Evolutionary conservation across 92 coral and sea anemone genomes (phyloP), one percentile per base, ranked within the genome.

Genomic region (Palythoa grandis): DNA sequence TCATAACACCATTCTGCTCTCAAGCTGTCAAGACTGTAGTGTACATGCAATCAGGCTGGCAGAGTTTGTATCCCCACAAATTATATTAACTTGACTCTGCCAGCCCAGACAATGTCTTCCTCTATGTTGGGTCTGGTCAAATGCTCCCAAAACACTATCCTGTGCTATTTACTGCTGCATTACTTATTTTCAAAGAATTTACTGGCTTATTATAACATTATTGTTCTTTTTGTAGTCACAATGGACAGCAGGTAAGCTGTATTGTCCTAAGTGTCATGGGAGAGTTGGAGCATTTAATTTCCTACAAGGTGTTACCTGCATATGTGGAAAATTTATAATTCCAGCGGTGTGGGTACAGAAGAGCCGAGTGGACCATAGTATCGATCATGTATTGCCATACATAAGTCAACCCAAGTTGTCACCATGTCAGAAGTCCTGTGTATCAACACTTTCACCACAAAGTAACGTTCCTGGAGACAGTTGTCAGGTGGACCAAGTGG

Each of bases 341-440:
- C 98, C 98, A 13, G 98, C 96, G 20, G 89, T 96, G 37, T 96
- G 98, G 98, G 89, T 96, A 65, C 98, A 96, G 83, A 92, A 91
- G 70, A 89, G 94, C 66, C 85, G 93, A 91, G 98, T 96, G 17
- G 98, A 96, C 70, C 88, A 86, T 63, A 88, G 13, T 48, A 43
- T 83, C 29, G 23, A 23, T 17, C 53, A 67, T 10, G 15, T 12
- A 43, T 43, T 67, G 74, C 74, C 85, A 7, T 80, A 80, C 11
- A 14, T 80, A 61, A 80, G 85, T 67, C 74, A 80, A 22, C 85
- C 85, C 3, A 65, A 80, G 20, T 47, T 47, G 8, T 4, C 40
- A 22, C 22, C 2, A 66, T 12, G 17, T n/a, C 60, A 47, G 16
- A 20, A 1, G n/a, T 3, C 48, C 23, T 29, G 17, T 23, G 12